Evolutionary conservation across 2,113 vertebrate genomes (phyloP).

Genomic region (Limanda limanda): DNA sequence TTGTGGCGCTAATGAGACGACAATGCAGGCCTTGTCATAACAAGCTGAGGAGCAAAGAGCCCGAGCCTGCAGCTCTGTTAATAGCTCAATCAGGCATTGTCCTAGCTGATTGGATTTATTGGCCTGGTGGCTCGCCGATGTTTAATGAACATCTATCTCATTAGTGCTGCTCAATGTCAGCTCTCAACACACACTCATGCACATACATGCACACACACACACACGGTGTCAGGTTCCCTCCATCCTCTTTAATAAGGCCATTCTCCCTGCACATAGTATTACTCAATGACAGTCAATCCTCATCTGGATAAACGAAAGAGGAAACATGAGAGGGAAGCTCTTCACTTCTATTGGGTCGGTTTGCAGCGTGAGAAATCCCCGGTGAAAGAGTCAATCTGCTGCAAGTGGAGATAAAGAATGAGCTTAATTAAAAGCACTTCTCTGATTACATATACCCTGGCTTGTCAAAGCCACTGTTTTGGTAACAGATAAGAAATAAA

Average conservation of each 20-base stretch:
- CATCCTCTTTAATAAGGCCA: conserved; percentile 67
- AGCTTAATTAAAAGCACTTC: conserved; percentile 66
- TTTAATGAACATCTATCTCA: conserved; percentile 82
- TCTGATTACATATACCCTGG: conserved; percentile 40
- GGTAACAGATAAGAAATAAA: conserved; percentile 56
- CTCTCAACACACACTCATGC: conserved; percentile 37
- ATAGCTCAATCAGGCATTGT: conserved; percentile 76
- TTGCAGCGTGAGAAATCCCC: conserved; percentile 51
- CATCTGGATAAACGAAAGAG: conserved; percentile 73
- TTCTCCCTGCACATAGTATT: conserved; percentile 61
- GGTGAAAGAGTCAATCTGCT: conserved; percentile 52
- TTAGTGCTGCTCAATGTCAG: conserved; percentile 74
- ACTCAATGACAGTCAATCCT: conserved; percentile 70
- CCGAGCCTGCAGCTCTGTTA: conserved; percentile 60
- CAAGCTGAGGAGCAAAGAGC: conserved; percentile 58
- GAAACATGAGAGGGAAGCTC: conserved; percentile 48
- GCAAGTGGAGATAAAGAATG: conserved; percentile 52
- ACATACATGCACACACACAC: conserved; percentile 28
- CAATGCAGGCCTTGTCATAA: conserved; percentile 64
- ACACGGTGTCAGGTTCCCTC: conserved; percentile 46
- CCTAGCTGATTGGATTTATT: conserved; percentile 78
- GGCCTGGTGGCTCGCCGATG: conserved; percentile 67
- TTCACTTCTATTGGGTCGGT: conserved; percentile 37
- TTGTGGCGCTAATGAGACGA: conserved; percentile 65
- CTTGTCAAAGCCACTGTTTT: conserved; percentile 43